phyloP scores from a whole-genome alignment of 2,113 vertebrate genomes.

The Gallinago media region DNA sequence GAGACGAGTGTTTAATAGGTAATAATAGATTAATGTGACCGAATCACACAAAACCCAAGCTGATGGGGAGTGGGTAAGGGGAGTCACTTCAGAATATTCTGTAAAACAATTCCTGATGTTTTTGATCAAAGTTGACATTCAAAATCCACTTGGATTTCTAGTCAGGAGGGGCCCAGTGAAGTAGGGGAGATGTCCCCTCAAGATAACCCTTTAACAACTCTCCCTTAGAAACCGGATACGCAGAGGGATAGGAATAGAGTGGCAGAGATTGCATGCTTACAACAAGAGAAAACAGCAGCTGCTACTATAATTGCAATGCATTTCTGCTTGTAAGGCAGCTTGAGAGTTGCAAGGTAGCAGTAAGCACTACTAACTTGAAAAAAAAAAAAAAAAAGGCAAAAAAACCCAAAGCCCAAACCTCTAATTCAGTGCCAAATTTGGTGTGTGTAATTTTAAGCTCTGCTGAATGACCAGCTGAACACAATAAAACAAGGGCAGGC shows the following conservation, averaged over 20 bases:
- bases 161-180: background rate
- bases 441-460: background rate
- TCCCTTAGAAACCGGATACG: conserved; percentile 26
- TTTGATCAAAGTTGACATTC: background rate
- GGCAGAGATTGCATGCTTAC: background rate
- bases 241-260: background rate
- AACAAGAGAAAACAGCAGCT: conserved; percentile 44
- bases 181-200: background rate
- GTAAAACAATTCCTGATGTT: background rate
- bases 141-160: background rate
- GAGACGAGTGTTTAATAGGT: background rate
- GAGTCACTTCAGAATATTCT: background rate
- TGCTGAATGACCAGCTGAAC: background rate
- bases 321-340: background rate
- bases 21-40: background rate
- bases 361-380: background rate
- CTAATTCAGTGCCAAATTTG: background rate
- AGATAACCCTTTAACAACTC: background rate
- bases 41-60: background rate
- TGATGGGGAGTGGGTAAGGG: background rate
- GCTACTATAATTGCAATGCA: background rate
- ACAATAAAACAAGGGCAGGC: background rate
- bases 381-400: background rate
- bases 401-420: background rate
- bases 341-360: background rate